Evolutionary conservation across 1,140 invertebrate species (phyloP).

Genomic region (Leptopilina boulardi): DNA sequence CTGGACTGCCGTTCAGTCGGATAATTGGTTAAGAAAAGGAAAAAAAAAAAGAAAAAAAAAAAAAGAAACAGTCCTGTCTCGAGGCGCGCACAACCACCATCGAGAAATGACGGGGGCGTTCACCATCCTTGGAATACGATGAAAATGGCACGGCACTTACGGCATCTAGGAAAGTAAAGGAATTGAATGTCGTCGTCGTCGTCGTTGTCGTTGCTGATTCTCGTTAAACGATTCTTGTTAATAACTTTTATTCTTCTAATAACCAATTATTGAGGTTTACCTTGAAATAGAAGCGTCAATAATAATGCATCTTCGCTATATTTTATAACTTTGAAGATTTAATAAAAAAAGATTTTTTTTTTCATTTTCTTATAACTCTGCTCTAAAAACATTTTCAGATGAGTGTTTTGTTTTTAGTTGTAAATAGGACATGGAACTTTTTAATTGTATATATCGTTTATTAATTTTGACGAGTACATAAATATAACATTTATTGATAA

Average conservation of each 20-base stretch:
- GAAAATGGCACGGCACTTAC: constrained; percentile 32
- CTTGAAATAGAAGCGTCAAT: neutral
- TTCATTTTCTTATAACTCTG: too few relatives aligned
- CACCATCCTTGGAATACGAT: constrained; percentile 39
- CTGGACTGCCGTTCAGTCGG: constrained; percentile 42
- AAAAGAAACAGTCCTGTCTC: constrained; percentile 47
- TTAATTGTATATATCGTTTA: neutral
- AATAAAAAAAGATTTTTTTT: too few relatives aligned
- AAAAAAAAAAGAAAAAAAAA: constrained; percentile 52
- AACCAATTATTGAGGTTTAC: neutral
- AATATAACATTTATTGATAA: neutral
- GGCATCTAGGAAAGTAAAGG: constrained; percentile 4
- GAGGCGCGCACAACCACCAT: constrained; percentile 45
- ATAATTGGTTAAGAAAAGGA: constrained; percentile 54
- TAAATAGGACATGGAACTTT: neutral
- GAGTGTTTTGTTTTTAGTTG: neutral
- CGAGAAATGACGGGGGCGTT: constrained; percentile 37
- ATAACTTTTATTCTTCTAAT: constrained; percentile 16
- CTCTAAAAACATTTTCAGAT: neutral
- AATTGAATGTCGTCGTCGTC: neutral
- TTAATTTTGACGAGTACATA: constrained; percentile 1
- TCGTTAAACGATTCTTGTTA: neutral
- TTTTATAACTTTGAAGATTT: too few relatives aligned
- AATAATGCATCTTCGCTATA: too few relatives aligned
- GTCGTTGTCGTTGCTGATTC: too few relatives aligned